These are phyloP conservation scores for Drosophila pseudoananassae DNA, from an alignment of 1,140 invertebrate species.

Conservation along the genomic window DNA sequence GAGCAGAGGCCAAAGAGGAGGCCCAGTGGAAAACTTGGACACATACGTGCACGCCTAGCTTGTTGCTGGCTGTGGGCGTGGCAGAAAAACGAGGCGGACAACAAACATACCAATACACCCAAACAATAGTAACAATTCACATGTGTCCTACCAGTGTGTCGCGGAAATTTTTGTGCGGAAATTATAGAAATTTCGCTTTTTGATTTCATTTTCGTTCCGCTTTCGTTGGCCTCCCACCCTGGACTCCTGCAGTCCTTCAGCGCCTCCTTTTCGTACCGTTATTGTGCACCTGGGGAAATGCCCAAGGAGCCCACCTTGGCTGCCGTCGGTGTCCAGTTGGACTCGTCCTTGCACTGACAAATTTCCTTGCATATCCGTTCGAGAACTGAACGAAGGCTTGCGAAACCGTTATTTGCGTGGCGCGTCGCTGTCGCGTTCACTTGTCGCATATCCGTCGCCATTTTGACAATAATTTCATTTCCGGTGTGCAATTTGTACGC, in stretches of 20 bases:
- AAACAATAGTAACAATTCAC: constrained; percentile 8
- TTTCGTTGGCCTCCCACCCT: constrained; percentile 40
- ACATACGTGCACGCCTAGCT: constrained; percentile 52
- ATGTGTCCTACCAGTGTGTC: constrained; percentile 49
- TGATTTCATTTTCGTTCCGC: constrained; percentile 61
- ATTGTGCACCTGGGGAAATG: constrained; percentile 53
- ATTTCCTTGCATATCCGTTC: constrained; percentile 77
- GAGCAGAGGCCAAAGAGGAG: constrained; percentile 9
- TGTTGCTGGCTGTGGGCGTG: constrained; percentile 69
- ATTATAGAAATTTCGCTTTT: constrained; percentile 83
- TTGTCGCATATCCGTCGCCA: constrained; percentile 73
- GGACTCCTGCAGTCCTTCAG: not conserved
- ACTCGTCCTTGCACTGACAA: constrained; percentile 67
- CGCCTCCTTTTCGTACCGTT: not conserved
- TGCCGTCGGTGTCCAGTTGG: constrained; percentile 28
- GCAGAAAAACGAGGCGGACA: constrained; percentile 21
- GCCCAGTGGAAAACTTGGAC: constrained; percentile 45
- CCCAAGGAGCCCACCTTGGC: constrained; percentile 37
- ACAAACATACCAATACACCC: constrained; percentile 9
- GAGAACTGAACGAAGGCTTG: constrained; percentile 32
- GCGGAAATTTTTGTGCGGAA: constrained; percentile 75
- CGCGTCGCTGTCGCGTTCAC: constrained; percentile 56
- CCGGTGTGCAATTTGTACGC: constrained; percentile 59
- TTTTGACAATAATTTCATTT: constrained; percentile 70
- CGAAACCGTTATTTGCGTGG: constrained; percentile 59